Evolutionary conservation across 2,797 vertebrate genomes (phyloP), one percentile per base, ranked within the genome.

Genomic region (Strix occidentalis): DNA sequence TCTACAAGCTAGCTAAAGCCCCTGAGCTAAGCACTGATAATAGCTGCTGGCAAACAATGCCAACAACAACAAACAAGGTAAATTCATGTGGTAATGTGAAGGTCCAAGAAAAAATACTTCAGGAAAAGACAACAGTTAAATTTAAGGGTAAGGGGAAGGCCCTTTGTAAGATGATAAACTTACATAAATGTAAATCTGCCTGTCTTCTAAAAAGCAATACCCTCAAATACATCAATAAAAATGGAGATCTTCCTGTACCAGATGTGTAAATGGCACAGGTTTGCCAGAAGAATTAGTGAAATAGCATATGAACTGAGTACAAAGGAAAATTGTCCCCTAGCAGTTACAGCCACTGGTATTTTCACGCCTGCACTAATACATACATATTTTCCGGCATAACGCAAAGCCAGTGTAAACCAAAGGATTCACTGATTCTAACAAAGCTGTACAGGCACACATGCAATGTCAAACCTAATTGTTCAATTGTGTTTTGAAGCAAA

Each of bases 221-320:
- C 16, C 16, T 80, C 57, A 45, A 83, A 53, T 3, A 23, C 8
- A 48, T 16, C 26, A 60, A 14, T 21, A 60, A 70, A 53, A 64
- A 4, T 10, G 10, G 20, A 57, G 28, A 29, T n/a, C 23, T 68
- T 29, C 3, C 41, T 23, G 35, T 11, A 80, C 9, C 41, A 60
- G 56, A 0, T 5, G 0, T 8, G 18, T 24, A 65, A 91, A 50
- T 2, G 16, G 20, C 48, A 56, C 1, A 2, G 15, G 13, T 37
- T 84, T 89, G 63, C 45, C 64, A 74, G 41, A 87, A 51, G 23
- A 76, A 76, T 41, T 18, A 29, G 31, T 7, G 16, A 61, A 77
- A 69, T 0, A 75, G 31, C 29, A 26, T 5, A n/a, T 11, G 18
- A 80, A 74, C 25, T 8, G 17, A 69, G 46, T 37, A 61, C 16